A percentile compares a stretch with the other conserved stretches of the same genome.
phyloP scores from a whole-genome alignment of 2,113 vertebrate genomes.

The Sardina pilchardus region DNA sequence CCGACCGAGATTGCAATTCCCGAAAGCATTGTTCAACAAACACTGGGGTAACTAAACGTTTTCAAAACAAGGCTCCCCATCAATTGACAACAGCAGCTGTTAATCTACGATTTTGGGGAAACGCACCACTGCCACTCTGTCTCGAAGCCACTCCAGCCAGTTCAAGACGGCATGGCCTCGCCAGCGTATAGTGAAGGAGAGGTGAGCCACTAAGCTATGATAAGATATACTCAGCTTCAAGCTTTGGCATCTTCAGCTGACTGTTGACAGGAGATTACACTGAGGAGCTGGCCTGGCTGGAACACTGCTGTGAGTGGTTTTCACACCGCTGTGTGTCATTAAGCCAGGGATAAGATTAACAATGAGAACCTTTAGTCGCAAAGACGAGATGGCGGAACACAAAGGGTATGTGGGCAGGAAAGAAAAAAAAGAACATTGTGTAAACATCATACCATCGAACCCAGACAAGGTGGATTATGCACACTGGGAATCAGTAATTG shows the following conservation, averaged over 20 bases:
- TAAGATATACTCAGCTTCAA: neutral
- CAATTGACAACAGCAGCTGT: too few relatives aligned
- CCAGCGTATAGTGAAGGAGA: too few relatives aligned
- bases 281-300: conserved; percentile 6
- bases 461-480: neutral
- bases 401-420: neutral
- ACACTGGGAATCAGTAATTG: neutral
- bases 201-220: too few relatives aligned
- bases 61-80: too few relatives aligned
- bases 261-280: conserved; percentile 31
- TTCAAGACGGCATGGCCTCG: too few relatives aligned
- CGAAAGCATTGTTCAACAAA: too few relatives aligned
- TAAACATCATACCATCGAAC: conserved; percentile 28
- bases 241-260: conserved; percentile 17
- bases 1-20: too few relatives aligned
- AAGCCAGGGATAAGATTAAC: conserved; percentile 48
- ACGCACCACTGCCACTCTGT: too few relatives aligned
- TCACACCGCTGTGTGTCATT: conserved; percentile 45
- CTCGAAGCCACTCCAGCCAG: too few relatives aligned
- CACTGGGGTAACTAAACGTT: too few relatives aligned
- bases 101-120: too few relatives aligned
- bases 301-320: conserved; percentile 18
- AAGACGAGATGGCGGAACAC: neutral
- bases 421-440: conserved; percentile 10
- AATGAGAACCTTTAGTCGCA: conserved; percentile 18